Conservation (phyloP, 2,888 invertebrate species). For the Drosophila subsilvestris region DNA sequence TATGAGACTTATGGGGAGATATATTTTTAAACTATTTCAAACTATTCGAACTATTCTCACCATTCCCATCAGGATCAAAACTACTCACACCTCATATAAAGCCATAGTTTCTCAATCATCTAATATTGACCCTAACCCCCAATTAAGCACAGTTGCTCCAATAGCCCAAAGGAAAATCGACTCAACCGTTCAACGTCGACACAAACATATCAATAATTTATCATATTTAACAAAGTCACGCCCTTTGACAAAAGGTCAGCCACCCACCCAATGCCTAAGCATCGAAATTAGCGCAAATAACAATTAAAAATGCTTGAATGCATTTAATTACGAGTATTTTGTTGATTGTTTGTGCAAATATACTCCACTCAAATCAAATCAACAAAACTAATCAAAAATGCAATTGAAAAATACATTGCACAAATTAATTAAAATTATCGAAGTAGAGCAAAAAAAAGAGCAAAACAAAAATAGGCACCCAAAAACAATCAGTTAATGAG, state of each 20-base stretch:
- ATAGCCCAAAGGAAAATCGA: conserved; percentile 30
- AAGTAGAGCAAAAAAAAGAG: conserved; percentile 21
- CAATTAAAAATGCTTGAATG: conserved; percentile 80
- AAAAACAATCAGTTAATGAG: conserved; percentile 53
- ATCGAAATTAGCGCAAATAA: conserved; percentile 65
- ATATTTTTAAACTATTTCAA: not conserved
- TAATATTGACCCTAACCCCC: conserved; percentile 29
- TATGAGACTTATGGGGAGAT: not conserved
- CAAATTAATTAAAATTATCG: conserved; percentile 73
- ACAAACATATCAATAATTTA: conserved; percentile 65
- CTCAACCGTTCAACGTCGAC: conserved; percentile 24
- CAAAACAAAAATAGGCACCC: conserved; percentile 48
- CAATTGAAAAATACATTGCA: conserved; percentile 55
- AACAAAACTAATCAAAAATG: conserved; percentile 73
- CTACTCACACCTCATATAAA: not conserved
- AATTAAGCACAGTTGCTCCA: conserved; percentile 26
- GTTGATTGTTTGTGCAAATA: conserved; percentile 65
- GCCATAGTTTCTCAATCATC: conserved; percentile 12
- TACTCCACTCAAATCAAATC: conserved; percentile 45
- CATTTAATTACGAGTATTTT: conserved; percentile 71
- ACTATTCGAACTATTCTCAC: not conserved
- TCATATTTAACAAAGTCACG: conserved; percentile 25
- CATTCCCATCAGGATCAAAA: not conserved
- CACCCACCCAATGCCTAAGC: conserved; percentile 46
- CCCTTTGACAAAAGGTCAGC: conserved; percentile 7